These are phyloP conservation scores for Leptopilina syphax DNA, from an alignment of 2,888 invertebrate genomes.

Conservation along the genomic window DNA sequence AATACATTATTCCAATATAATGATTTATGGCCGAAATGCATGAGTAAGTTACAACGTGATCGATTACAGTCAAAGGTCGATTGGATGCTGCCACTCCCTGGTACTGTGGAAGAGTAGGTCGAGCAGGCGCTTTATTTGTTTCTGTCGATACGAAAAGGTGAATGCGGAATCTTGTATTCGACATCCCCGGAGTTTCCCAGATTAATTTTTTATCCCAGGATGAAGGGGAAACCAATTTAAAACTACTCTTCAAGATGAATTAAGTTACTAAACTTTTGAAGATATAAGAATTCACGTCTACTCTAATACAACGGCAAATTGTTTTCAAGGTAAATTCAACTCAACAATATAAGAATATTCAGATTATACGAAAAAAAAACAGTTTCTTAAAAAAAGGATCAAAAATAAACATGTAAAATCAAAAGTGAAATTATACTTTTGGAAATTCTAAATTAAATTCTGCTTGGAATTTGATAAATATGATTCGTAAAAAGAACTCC, in stretches of 20 bases:
- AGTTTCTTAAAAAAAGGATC: no score
- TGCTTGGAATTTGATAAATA: no score
- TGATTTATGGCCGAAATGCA: conserved; percentile 43
- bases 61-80: conserved; percentile 65
- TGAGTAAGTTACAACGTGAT: conserved; percentile 49
- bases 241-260: conserved; percentile 19
- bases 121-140: conserved; percentile 59
- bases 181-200: conserved; percentile 39
- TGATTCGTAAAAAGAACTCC: no score
- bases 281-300: conserved; percentile 1
- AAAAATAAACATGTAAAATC: no score
- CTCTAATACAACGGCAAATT: background rate
- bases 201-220: conserved; percentile 42
- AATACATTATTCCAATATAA: background rate
- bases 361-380: no score
- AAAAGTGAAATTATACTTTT: no score
- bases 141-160: conserved; percentile 57
- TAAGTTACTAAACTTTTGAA: background rate
- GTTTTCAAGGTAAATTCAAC: background rate
- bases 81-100: conserved; percentile 54
- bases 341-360: no score
- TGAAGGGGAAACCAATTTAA: conserved; percentile 47
- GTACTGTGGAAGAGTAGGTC: conserved; percentile 13
- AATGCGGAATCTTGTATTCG: conserved; percentile 55
- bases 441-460: no score